Evolutionary conservation across 2,888 invertebrate genomes (phyloP), one percentile per base, ranked within the genome.

Genomic region (Crioceris asparagi): DNA sequence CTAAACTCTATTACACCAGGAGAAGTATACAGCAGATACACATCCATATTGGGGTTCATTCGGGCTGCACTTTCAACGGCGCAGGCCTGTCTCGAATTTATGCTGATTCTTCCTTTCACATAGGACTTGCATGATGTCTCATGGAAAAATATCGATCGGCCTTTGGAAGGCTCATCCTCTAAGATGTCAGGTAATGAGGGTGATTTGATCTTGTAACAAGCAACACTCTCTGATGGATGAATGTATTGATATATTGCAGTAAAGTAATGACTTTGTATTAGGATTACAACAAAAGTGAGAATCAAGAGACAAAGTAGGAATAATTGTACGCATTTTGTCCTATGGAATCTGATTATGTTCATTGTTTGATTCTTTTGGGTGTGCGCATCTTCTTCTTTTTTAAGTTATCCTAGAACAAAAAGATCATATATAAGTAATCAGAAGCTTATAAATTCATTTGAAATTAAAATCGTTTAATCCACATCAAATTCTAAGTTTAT

Each of bases 11-110:
- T 47, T 8, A 52, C 34, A 3, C 64, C 64, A 0, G 71, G 69
- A 5, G 70, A 69, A 0, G 69, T 59, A 45, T 71, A 72, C 6
- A 78, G 46, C 1, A 79, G 57, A 45, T 74, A 71, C 1, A 80
- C 64, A 29, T 69, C 66, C 53, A 65, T 66, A 21, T 65, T 57
- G 0, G 75, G 76, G 51, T 81, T 77, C 48, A 72, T 62, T 41
- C 60, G 62, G 0, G 79, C 76, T 0, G 79, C 78, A 0, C 79
- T 78, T 60, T 81, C 81, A 0, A 80, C 69, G 0, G 79, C 75
- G 54, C 80, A 81, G 0, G 77, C 75, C 52, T 81, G 76, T 12
- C 79, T 64, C 0, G 72, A 53, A 14, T 65, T 68, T 19, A 79
- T 54, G 1, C 60, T 54, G 6, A 70, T 57, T 3, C 68, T 66